Evolutionary conservation across 2,797 vertebrate genomes (phyloP), one percentile per base, ranked within the genome.

Genomic region (Muraenolepis orangiensis): DNA sequence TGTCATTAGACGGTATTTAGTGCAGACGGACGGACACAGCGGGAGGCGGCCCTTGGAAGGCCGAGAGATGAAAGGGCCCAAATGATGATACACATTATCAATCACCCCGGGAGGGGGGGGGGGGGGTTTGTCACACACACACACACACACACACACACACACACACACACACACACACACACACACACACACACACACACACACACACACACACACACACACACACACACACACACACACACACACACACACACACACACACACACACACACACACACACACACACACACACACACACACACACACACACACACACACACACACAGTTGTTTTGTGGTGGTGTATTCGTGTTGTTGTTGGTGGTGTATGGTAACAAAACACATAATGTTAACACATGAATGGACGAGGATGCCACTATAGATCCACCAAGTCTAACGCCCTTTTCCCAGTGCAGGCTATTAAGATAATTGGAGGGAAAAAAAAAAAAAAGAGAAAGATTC

Each of bases 11-110:
- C 86, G 83, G 78, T 87, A 87, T 86, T 85, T 82, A 77, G 74
- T 77, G 77, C 86, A 87, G 87, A 87, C 42, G 82, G 80, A 87
- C 78, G 74, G 38, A 69, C 74, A 66, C 85, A 86, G 88, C 89
- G 82, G 87, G 86, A 89, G 85, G 74, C 83, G 72, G 78, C 75
- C 77, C 81, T 76, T 72, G 81, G 80, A 79, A 89, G 46, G 86
- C 84, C 71, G 84, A n/a, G 83, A 82, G 85, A 90, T 77, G 86
- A 92, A 91, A 91, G 83, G 85, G 77, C 87, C 92, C 85, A 92
- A 89, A 85, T 88, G 89, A 87, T 76, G 86, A 93, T 83, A 69
- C 82, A 71, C 83, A 88, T 83, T 81, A 90, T 89, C 82, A 82
- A 88, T 92, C 91, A 88, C 84, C n/a, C n/a, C n/a, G 86, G 69